Evolutionary conservation across 1,140 invertebrate species (phyloP), one percentile per base, ranked within the genome.

Genomic region (Bombus pyrosoma): DNA sequence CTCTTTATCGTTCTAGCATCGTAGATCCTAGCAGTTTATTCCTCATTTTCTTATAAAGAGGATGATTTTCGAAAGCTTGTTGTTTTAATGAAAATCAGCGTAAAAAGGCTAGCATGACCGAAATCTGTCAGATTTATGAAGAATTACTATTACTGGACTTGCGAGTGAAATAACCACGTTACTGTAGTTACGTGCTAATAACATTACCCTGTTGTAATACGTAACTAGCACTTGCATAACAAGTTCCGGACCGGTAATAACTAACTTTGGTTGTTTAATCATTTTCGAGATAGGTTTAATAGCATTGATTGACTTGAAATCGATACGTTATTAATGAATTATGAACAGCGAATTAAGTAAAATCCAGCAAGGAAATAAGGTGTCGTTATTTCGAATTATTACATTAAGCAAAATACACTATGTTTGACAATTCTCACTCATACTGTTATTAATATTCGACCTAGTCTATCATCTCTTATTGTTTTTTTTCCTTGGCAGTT

Each of bases 191-290:
- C 25, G 28, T 3, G 25, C 1, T 28, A n/a, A 34, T 68, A 68
- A 37, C 34, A 37, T 68, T 37, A 68, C 32, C 18, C 34, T 22
- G 66, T 68, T 68, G 66, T 68, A 68, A 68, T 68, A 25, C 66
- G 22, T 68, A 68, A 28, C 15, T n/a, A 43, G 22, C 47, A 5
- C 5, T 41, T 34, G 47, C 25, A 25, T 43, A 78, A 78, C 76
- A 78, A 78, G 62, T 64, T 66, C 22, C 62, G 25, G 22, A 25
- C 15, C 22, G 32, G 12, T 43, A 43, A 34, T 34, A 79, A 66
- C 41, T 53, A 37, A 80, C 32, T 69, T 53, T 69, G 32, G 25
- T 53, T 80, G 68, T 43, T 69, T 80, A 69, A 68, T 79, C 39
- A n/a, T 69, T 53, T 10, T 6, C 3, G n/a, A 15, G 39, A n/a